These are phyloP conservation scores for Pseudotriccus pelzelni DNA, from an alignment of 2,797 vertebrate species.

Conservation along the genomic window DNA sequence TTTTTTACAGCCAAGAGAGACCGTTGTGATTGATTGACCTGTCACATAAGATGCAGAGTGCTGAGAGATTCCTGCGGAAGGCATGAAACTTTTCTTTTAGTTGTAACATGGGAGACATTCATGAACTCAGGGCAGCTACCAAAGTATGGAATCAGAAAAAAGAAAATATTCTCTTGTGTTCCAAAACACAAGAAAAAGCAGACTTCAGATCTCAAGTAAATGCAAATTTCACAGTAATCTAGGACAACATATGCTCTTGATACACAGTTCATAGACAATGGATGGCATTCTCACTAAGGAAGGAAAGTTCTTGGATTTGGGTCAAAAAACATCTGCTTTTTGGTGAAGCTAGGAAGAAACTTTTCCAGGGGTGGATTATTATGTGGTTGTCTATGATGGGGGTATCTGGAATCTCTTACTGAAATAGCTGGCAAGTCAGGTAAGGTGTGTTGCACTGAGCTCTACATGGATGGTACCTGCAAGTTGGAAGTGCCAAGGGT, in stretches of 20 bases:
- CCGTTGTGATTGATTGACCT: neutral
- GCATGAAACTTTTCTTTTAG: neutral
- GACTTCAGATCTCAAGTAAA: neutral
- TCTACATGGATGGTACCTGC: neutral
- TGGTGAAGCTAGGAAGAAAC: neutral
- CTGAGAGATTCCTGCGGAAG: neutral
- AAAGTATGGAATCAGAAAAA: neutral
- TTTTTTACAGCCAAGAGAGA: neutral
- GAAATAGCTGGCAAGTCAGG: neutral
- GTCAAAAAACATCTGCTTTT: neutral
- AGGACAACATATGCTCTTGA: rapidly evolving
- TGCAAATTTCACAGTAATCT: neutral
- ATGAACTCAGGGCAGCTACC: neutral
- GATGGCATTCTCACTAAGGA: neutral
- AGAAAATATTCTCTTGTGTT: neutral
- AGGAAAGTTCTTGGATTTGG: neutral
- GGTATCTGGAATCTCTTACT: neutral
- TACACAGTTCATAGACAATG: neutral
- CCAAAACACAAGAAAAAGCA: neutral
- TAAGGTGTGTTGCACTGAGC: rapidly evolving
- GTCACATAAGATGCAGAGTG: neutral
- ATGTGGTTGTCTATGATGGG: neutral
- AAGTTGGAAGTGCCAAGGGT: neutral
- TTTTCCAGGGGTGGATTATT: neutral
- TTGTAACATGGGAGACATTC: neutral